Evolutionary conservation across 2,797 vertebrate genomes (phyloP).

Genomic region (Alfaro cultratus): DNA sequence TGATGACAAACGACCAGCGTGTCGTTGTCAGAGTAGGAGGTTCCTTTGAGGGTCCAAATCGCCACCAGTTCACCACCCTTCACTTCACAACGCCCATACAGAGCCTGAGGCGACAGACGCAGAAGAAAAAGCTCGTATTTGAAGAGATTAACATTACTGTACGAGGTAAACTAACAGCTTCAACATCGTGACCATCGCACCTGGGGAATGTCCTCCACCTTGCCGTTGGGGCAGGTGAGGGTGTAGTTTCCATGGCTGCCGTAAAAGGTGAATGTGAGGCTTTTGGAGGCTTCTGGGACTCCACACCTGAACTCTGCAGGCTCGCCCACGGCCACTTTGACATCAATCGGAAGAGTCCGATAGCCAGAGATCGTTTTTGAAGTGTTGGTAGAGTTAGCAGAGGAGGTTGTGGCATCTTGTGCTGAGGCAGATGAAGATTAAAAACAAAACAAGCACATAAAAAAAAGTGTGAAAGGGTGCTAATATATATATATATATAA

Average conservation of each 20-base stretch:
- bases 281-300: constrained; percentile 24
- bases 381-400: not conserved
- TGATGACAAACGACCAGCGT: constrained; percentile 56
- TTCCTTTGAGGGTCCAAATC: constrained; percentile 59
- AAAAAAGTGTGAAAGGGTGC: too few species aligned
- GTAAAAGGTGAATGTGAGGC: constrained; percentile 50
- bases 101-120: constrained; percentile 36
- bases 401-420: not conserved
- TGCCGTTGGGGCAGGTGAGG: constrained; percentile 57
- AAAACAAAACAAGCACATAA: not conserved
- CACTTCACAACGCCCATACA: constrained; percentile 55
- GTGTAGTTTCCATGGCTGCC: constrained; percentile 44
- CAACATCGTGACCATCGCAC: constrained; percentile 29
- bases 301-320: constrained; percentile 63
- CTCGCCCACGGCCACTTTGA: constrained; percentile 50
- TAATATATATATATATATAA: too few species aligned
- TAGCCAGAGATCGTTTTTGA: constrained; percentile 3
- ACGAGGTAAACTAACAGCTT: not conserved
- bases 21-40: constrained; percentile 55
- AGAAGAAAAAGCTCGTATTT: not conserved
- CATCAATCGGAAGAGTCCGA: constrained; percentile 27
- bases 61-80: constrained; percentile 42
- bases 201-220: constrained; percentile 45
- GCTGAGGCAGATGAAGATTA: constrained; percentile 27
- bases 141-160: not conserved